Conservation (phyloP, 1,140 invertebrate genomes). For the Drepana arcuata region DNA sequence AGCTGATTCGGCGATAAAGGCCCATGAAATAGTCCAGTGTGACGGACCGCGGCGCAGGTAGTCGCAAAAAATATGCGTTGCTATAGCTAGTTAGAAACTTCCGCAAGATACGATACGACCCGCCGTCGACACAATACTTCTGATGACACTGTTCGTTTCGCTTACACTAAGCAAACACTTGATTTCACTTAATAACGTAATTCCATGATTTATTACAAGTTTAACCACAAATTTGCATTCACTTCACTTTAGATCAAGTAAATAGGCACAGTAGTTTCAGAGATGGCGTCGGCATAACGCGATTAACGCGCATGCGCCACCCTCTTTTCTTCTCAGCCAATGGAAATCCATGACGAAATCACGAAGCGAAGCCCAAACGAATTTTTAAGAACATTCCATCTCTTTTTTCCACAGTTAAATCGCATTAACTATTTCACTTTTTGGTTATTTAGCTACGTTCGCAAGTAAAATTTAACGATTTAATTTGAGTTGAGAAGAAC, state of each 20-base stretch:
- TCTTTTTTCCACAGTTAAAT: constrained; percentile 12
- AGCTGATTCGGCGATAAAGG: constrained; percentile 29
- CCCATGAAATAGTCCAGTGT: constrained; percentile 39
- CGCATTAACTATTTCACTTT: constrained; percentile 21
- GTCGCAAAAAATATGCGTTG: constrained; percentile 68
- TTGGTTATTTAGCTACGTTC: too few species aligned
- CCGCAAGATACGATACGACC: constrained; percentile 52
- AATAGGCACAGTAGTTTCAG: constrained; percentile 60
- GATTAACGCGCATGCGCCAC: constrained; percentile 71
- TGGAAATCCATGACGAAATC: constrained; percentile 38
- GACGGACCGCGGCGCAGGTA: constrained; percentile 37
- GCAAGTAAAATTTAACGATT: too few species aligned
- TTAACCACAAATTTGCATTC: constrained; percentile 41
- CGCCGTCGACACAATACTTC: constrained; percentile 30
- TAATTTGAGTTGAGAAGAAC: too few species aligned
- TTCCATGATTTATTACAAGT: constrained; percentile 53
- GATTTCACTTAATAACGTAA: constrained; percentile 30
- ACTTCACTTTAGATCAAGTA: constrained; percentile 59
- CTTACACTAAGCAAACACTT: constrained; percentile 27
- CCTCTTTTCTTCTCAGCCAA: constrained; percentile 50
- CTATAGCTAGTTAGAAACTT: constrained; percentile 63
- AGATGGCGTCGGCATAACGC: constrained; percentile 72
- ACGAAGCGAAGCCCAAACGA: constrained; percentile 40
- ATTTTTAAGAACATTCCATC: constrained; percentile 29
- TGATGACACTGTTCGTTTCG: constrained; percentile 23